Evolutionary conservation across 2,113 vertebrate genomes (phyloP).

Genomic region (Oncorhynchus kisutch): DNA sequence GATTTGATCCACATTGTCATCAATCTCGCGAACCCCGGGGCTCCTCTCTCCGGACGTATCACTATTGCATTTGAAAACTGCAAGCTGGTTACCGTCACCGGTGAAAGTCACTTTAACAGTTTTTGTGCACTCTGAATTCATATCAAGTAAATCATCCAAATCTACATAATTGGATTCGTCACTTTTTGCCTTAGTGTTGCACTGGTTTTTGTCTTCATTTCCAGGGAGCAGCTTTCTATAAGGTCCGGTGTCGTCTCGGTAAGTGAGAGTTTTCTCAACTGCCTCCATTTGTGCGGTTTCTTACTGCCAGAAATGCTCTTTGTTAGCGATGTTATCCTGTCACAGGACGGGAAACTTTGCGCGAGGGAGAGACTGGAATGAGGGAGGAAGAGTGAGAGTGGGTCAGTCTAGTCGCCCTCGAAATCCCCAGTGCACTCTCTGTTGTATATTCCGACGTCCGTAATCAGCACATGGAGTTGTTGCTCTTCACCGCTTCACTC

Average conservation of each 20-base stretch:
- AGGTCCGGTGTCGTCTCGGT: conserved; percentile 66
- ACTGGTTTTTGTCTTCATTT: conserved; percentile 41
- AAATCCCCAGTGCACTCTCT: neutral
- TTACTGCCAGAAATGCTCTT: conserved; percentile 60
- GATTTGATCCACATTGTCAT: conserved; percentile 16
- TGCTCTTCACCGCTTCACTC: neutral
- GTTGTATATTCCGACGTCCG: neutral
- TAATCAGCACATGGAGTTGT: neutral
- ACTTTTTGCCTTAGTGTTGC: conserved; percentile 40
- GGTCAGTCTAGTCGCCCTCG: neutral
- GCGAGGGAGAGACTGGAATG: conserved; percentile 16
- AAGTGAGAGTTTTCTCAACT: conserved; percentile 66
- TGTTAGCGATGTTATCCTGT: conserved; percentile 65
- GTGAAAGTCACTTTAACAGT: conserved; percentile 69
- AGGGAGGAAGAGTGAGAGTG: too few relatives aligned
- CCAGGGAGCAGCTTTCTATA: conserved; percentile 62
- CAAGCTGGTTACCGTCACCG: conserved; percentile 66
- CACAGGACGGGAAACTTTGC: conserved; percentile 69
- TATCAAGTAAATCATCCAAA: conserved; percentile 58
- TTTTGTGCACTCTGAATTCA: conserved; percentile 57
- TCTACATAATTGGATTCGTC: conserved; percentile 78
- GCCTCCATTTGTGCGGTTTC: conserved; percentile 75
- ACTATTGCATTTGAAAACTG: conserved; percentile 64
- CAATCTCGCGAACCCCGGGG: conserved; percentile 11
- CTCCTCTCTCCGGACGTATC: conserved; percentile 25